phyloP scores from a whole-genome alignment of 2,888 invertebrate genomes.

The Buathra laborator region DNA sequence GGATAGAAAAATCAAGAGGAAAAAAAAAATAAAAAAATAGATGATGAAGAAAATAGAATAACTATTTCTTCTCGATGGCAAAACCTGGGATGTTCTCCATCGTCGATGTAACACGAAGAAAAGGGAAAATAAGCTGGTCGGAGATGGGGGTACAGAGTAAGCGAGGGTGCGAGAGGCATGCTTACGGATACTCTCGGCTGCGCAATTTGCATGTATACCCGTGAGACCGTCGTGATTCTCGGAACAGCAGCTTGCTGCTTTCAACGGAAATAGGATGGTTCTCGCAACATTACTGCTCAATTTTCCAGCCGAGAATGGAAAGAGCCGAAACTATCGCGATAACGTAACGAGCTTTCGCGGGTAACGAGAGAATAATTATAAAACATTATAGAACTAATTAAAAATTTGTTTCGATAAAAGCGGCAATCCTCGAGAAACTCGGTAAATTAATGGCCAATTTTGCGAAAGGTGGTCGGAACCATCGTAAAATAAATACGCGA shows the following conservation, averaged over 20 bases:
- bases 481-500: too few species aligned
- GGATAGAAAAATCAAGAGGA: conserved; percentile 33
- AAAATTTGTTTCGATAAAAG: conserved; percentile 25
- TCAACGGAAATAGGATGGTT: conserved; percentile 38
- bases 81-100: conserved; percentile 21
- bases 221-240: conserved; percentile 56
- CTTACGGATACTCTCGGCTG: conserved; percentile 34
- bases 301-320: not conserved
- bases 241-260: conserved; percentile 22
- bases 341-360: not conserved
- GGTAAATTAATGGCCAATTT: conserved; percentile 14
- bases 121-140: conserved; percentile 30
- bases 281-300: conserved; percentile 19
- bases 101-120: conserved; percentile 65
- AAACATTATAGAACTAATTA: conserved; percentile 36
- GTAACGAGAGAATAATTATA: conserved; percentile 52
- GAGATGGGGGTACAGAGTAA: not conserved
- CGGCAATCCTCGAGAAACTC: conserved; percentile 16
- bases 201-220: conserved; percentile 62
- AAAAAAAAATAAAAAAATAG: not conserved
- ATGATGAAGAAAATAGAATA: conserved; percentile 30
- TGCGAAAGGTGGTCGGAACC: not conserved
- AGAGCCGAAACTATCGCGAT: conserved; percentile 34
- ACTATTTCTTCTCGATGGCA: conserved; percentile 32
- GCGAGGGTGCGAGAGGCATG: conserved; percentile 10